Percentiles rank a stretch among this genome's conserved stretches.
phyloP scores from a whole-genome alignment of 2,113 vertebrate species.

The Podilymbus podiceps region DNA sequence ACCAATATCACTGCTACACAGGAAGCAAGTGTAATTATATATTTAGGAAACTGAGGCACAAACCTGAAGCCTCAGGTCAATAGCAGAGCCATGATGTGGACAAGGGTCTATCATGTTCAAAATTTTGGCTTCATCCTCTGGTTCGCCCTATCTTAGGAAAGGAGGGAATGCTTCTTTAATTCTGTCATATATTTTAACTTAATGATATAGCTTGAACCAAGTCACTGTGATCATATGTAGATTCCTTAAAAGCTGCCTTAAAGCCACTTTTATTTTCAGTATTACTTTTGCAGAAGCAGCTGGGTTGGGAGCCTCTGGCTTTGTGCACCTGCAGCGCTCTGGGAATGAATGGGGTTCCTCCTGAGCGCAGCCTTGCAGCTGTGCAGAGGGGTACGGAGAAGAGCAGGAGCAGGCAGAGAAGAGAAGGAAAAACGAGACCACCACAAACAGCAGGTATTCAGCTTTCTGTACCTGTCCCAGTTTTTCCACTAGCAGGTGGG shows the following conservation, averaged over 20 bases:
- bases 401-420: not conserved
- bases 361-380: not conserved
- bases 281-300: not conserved
- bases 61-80: not conserved
- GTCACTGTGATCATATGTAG: not conserved
- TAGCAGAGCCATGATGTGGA: not conserved
- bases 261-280: not conserved
- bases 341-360: not conserved
- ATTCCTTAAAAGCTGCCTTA: not conserved
- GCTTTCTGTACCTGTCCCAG: not conserved
- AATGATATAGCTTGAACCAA: not conserved
- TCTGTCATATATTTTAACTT: not conserved
- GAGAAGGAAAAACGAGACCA: not conserved
- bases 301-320: not conserved
- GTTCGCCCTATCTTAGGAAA: not conserved
- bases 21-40: not conserved
- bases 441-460: not conserved
- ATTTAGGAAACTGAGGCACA: not conserved
- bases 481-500: not conserved
- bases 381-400: not conserved
- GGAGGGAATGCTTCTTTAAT: not conserved
- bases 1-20: not conserved
- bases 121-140: not conserved
- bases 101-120: not conserved
- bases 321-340: not conserved